Percentiles rank a stretch among this genome's conserved stretches.
phyloP scores from a whole-genome alignment of 2,888 invertebrate species.

The Xanthorhoe designata region DNA sequence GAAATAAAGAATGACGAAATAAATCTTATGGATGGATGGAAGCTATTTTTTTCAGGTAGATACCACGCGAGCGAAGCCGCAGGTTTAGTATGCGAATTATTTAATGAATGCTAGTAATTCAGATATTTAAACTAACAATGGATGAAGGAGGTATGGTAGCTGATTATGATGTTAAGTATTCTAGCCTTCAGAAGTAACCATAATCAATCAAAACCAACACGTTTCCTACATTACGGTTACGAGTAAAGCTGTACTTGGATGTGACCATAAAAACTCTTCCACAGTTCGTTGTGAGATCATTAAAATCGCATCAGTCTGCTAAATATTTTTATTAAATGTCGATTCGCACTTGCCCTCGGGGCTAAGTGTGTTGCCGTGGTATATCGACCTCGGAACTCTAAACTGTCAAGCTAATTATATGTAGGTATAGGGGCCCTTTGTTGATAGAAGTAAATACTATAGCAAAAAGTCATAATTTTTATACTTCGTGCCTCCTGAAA shows the following conservation, averaged over 20 bases:
- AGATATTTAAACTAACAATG: too few relatives aligned
- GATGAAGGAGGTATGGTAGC: too few relatives aligned
- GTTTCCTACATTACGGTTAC: slow-evolving; percentile 35
- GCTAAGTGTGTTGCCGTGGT: slow-evolving; percentile 52
- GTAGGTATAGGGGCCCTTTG: background rate
- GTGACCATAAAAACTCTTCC: slow-evolving; percentile 42
- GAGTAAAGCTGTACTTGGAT: slow-evolving; percentile 14
- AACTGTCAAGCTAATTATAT: background rate
- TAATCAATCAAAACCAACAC: slow-evolving; percentile 27
- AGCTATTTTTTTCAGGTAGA: too few relatives aligned
- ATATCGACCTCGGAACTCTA: slow-evolving; percentile 55
- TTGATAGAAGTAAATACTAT: background rate
- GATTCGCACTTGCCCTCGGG: slow-evolving; percentile 75
- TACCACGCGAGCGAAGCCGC: too few relatives aligned
- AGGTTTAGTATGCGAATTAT: too few relatives aligned
- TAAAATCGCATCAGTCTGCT: slow-evolving; percentile 78
- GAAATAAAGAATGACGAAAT: too few relatives aligned
- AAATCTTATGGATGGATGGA: too few relatives aligned
- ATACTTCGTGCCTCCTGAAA: too few relatives aligned
- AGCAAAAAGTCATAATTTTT: too few relatives aligned
- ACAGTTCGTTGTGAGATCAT: slow-evolving; percentile 55
- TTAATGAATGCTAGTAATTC: too few relatives aligned
- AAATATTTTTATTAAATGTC: slow-evolving; percentile 78
- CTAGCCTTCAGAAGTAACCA: background rate
- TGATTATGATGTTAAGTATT: background rate